A percentile compares a stretch with the other conserved stretches of the same genome.
Conservation (phyloP, 2,888 invertebrate species). For the Ypsolopha scabrella region DNA sequence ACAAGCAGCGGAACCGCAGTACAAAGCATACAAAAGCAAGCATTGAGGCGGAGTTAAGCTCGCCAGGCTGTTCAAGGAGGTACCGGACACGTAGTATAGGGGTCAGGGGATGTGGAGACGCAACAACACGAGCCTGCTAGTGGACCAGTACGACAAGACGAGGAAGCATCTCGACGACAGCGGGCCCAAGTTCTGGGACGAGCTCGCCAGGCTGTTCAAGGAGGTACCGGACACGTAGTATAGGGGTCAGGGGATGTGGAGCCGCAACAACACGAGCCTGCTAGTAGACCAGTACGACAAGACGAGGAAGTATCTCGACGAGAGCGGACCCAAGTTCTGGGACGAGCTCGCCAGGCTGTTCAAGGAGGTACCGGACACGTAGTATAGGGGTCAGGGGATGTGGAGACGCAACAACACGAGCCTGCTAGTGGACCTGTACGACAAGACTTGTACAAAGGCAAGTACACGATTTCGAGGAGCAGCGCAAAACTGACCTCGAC, state of each 20-base stretch:
- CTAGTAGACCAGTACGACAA: slow-evolving; percentile 1
- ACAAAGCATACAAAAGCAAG: no score
- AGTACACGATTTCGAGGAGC: no score
- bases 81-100: no score
- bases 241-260: no score
- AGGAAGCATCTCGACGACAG: background rate
- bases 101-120: background rate
- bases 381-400: background rate
- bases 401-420: background rate
- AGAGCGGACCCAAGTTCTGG: slow-evolving; percentile 4
- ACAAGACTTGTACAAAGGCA: no score
- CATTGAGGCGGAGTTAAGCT: no score
- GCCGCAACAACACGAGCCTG: no score
- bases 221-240: background rate
- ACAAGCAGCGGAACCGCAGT: no score
- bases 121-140: background rate
- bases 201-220: background rate
- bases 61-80: no score
- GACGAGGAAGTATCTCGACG: background rate
- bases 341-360: background rate
- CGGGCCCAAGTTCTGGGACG: slow-evolving; percentile 3
- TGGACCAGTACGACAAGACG: background rate
- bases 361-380: background rate
- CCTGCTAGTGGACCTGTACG: slow-evolving; percentile 3
- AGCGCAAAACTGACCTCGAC: no score